Evolutionary conservation across 2,888 invertebrate genomes (phyloP).

Genomic region (Xestoiulus laeticollis): DNA sequence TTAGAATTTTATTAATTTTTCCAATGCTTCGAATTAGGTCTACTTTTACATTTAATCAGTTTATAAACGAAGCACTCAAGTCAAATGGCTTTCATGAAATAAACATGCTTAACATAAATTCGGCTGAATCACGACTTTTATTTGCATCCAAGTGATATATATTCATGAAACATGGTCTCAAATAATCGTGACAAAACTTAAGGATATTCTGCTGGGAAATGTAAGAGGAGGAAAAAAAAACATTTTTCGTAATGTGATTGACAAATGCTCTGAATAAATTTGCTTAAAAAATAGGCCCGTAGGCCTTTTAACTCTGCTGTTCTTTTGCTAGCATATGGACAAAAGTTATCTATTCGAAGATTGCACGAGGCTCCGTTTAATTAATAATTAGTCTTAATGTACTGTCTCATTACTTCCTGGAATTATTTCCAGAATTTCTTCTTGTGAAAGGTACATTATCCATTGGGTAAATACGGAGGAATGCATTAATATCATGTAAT

Average conservation of each 20-base stretch:
- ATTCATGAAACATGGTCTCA: conserved; percentile 31
- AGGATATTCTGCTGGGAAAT: conserved; percentile 24
- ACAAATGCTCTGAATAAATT: conserved; percentile 33
- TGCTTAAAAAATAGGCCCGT: conserved; percentile 3
- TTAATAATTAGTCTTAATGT: conserved; percentile 31
- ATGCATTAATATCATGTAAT: not conserved
- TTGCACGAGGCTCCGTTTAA: not conserved
- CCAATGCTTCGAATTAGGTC: conserved; percentile 16
- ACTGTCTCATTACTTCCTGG: not conserved
- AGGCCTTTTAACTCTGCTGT: not conserved
- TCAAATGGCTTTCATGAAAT: conserved; percentile 36
- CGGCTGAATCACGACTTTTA: conserved; percentile 28
- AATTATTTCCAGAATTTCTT: not conserved
- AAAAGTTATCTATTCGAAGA: not conserved
- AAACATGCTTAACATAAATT: conserved; percentile 43
- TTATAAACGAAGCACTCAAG: conserved; percentile 24
- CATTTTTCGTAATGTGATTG: conserved; percentile 12
- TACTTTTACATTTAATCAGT: conserved; percentile 34
- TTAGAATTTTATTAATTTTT: conserved; percentile 30
- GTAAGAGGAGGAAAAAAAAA: not conserved
- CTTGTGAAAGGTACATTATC: not conserved
- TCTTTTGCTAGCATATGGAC: not conserved
- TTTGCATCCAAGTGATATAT: conserved; percentile 40
- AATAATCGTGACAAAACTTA: conserved; percentile 40
- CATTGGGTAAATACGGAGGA: not conserved